These are phyloP conservation scores for Diarsia dahlii DNA, from an alignment of 2,888 invertebrate species.

Conservation along the genomic window DNA sequence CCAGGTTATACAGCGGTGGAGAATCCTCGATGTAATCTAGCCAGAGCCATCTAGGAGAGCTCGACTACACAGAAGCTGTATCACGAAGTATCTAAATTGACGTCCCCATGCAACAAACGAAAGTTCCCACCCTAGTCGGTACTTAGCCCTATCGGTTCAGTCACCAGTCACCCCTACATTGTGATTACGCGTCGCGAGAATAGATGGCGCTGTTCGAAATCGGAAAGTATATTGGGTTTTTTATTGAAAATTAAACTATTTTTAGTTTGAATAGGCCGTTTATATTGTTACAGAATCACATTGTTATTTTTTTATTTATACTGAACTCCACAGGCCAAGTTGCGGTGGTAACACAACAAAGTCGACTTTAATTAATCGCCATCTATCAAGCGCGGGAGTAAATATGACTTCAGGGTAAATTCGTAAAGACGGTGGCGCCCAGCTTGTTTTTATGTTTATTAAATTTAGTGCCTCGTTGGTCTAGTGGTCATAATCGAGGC, in stretches of 20 bases:
- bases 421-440: not conserved
- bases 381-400: not conserved
- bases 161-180: not conserved
- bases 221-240: not conserved
- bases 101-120: not conserved
- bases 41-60: conserved; percentile 9
- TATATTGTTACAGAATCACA: not conserved
- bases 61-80: not conserved
- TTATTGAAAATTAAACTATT: not conserved
- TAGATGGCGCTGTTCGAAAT: conserved; percentile 17
- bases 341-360: not conserved
- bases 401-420: not conserved
- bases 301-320: not conserved
- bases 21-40: not conserved
- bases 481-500: too few species aligned
- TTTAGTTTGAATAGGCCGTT: not conserved
- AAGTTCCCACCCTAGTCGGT: not conserved
- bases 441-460: not conserved
- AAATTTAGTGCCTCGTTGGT: not conserved
- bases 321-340: not conserved
- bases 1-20: not conserved
- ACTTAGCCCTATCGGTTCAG: too few species aligned
- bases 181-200: not conserved
- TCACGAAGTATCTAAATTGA: not conserved
- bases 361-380: not conserved